These are phyloP conservation scores for Austrolebias charrua DNA, from an alignment of 2,797 vertebrate species.

Conservation along the genomic window DNA sequence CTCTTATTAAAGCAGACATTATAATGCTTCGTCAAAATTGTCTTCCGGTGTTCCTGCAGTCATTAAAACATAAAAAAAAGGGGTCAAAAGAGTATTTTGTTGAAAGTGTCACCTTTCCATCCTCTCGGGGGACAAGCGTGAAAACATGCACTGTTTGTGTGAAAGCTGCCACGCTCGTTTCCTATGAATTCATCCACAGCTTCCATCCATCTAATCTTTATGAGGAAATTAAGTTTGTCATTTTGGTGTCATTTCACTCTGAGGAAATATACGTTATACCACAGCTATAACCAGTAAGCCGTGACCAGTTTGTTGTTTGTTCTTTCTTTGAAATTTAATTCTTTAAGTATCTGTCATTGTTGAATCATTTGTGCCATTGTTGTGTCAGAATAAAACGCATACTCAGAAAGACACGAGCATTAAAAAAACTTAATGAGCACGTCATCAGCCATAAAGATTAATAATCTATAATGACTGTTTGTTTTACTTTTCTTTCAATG, in stretches of 20 bases:
- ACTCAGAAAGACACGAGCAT: constrained; percentile 24
- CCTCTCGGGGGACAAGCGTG: constrained; percentile 45
- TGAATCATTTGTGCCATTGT: neutral
- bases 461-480: constrained; percentile 41
- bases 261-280: constrained; percentile 13
- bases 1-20: too few relatives aligned
- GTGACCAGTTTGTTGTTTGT: neutral
- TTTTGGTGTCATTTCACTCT: constrained; percentile 16
- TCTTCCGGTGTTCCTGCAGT: constrained; percentile 16
- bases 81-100: constrained; percentile 40
- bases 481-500: constrained; percentile 20
- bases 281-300: constrained; percentile 5
- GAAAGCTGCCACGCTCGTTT: constrained; percentile 42
- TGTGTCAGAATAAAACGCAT: constrained; percentile 6
- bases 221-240: constrained; percentile 27
- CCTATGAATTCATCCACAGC: constrained; percentile 58
- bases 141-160: constrained; percentile 38
- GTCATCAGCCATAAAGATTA: constrained; percentile 25
- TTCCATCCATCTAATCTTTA: constrained; percentile 34
- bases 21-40: neutral
- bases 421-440: constrained; percentile 36
- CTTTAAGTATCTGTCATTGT: constrained; percentile 37
- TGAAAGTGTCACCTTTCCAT: constrained; percentile 49
- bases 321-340: constrained; percentile 21
- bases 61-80: constrained; percentile 29